These are phyloP conservation scores for Hippoglossus hippoglossus DNA, from an alignment of 2,797 vertebrate species.

Conservation along the genomic window DNA sequence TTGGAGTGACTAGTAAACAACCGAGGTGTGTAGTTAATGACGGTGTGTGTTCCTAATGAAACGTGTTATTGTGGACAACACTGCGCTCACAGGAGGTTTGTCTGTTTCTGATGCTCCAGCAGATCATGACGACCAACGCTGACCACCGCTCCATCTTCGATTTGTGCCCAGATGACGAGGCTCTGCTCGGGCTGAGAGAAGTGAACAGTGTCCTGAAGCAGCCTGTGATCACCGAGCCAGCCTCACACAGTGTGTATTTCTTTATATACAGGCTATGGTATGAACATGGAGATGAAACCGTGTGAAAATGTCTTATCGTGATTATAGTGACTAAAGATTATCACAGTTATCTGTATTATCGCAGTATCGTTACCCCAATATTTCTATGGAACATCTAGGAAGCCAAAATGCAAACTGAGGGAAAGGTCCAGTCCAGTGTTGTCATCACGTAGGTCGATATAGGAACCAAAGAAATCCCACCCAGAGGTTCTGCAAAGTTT, in stretches of 20 bases:
- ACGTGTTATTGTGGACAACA: slow-evolving; percentile 1
- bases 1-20: neutral
- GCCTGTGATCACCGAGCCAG: neutral
- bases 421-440: slow-evolving; percentile 34
- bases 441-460: neutral
- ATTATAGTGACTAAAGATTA: no score
- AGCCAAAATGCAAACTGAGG: slow-evolving; percentile 45
- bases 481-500: neutral
- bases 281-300: no score
- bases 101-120: neutral
- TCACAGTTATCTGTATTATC: no score
- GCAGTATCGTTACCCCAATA: no score
- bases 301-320: no score
- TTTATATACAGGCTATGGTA: neutral
- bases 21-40: slow-evolving; percentile 1
- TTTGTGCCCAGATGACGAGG: slow-evolving; percentile 61
- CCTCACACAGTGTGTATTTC: slow-evolving; percentile 39
- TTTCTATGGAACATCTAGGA: slow-evolving; percentile 24
- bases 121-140: slow-evolving; percentile 45
- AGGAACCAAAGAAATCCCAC: neutral
- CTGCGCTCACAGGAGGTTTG: neutral
- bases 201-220: slow-evolving; percentile 59
- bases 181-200: slow-evolving; percentile 69
- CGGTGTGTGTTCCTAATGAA: neutral
- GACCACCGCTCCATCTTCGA: slow-evolving; percentile 76